A percentile compares a stretch with the other conserved stretches of the same genome.
These are phyloP conservation scores for Ctena decussata DNA, from an alignment of 2,888 invertebrate genomes.

Conservation along the genomic window DNA sequence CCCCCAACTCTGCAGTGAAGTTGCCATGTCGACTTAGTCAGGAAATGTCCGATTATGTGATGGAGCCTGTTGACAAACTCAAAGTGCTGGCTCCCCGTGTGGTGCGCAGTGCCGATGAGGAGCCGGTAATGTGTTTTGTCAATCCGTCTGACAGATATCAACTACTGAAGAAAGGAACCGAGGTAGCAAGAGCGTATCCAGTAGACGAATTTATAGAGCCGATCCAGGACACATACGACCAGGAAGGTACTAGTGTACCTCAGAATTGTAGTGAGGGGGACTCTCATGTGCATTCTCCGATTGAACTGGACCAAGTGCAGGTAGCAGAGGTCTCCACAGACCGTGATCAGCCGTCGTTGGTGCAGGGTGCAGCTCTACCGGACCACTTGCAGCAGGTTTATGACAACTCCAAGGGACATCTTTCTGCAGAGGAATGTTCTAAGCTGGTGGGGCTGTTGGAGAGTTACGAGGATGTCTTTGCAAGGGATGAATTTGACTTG, in stretches of 20 bases:
- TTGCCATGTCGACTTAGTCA: slow-evolving; percentile 20
- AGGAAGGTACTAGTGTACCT: neutral
- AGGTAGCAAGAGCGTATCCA: slow-evolving; percentile 23
- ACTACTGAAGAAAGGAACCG: slow-evolving; percentile 19
- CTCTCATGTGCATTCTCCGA: neutral
- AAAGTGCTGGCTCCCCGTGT: slow-evolving; percentile 25
- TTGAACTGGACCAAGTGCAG: neutral
- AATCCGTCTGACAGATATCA: slow-evolving; percentile 21
- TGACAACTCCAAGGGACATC: neutral
- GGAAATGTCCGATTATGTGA: slow-evolving; percentile 26
- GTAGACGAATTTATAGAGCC: neutral
- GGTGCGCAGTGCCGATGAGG: neutral
- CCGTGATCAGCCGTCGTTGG: neutral
- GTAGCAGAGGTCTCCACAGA: neutral
- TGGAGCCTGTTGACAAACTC: slow-evolving; percentile 28
- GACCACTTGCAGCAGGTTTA: slow-evolving; percentile 16
- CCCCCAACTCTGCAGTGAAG: slow-evolving; percentile 36
- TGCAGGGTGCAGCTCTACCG: neutral
- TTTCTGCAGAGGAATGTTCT: neutral
- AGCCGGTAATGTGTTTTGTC: slow-evolving; percentile 30
- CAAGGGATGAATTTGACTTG: slow-evolving; percentile 1
- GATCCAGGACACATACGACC: neutral
- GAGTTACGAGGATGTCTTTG: slow-evolving; percentile 6
- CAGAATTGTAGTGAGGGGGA: neutral
- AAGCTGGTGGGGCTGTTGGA: slow-evolving; percentile 3